Evolutionary conservation across 2,797 vertebrate genomes (phyloP).

Genomic region (Sciurus carolinensis): DNA sequence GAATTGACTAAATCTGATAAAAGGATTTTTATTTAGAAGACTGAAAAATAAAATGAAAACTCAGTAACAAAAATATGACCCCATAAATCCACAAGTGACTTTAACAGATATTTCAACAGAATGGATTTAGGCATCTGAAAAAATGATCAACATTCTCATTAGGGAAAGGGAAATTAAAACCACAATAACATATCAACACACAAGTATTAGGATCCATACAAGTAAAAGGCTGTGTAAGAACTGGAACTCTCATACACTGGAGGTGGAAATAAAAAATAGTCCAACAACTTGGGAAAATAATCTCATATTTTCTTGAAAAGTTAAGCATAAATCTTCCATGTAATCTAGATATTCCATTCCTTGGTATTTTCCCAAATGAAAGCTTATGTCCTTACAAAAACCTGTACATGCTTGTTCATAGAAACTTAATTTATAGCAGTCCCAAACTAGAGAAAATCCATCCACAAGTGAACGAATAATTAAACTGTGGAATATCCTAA

Average conservation of each 20-base stretch:
- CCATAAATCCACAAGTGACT: background rate
- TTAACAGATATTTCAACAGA: background rate
- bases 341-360: background rate
- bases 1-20: too few relatives aligned
- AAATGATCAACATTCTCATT: background rate
- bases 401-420: background rate
- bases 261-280: background rate
- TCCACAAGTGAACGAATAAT: background rate
- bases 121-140: background rate
- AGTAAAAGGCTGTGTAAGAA: background rate
- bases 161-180: background rate
- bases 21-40: background rate
- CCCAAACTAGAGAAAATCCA: background rate
- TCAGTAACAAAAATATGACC: background rate
- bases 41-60: background rate
- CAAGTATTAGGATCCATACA: background rate
- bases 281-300: background rate
- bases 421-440: background rate
- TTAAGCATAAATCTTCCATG: background rate
- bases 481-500: background rate
- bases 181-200: background rate
- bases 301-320: background rate
- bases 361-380: background rate
- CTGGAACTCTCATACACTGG: background rate
- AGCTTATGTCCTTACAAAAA: background rate